A percentile compares a stretch with the other conserved stretches of the same genome.
These are phyloP conservation scores for Trichosurus vulpecula DNA, from an alignment of 2,797 vertebrate species.

Conservation along the genomic window DNA sequence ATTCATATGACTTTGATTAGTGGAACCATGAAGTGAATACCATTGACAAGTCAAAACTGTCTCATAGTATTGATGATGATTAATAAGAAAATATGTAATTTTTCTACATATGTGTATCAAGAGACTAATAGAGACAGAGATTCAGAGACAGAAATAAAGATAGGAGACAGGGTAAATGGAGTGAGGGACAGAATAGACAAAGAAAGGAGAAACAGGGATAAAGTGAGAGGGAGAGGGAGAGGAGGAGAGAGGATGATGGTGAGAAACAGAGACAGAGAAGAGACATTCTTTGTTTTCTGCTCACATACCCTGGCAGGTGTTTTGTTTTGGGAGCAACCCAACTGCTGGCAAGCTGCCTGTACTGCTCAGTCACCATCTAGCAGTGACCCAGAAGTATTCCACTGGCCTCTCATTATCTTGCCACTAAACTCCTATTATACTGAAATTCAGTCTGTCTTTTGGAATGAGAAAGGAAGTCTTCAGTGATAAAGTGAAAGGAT, in stretches of 20 bases:
- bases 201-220: neutral
- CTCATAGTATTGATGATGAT: neutral
- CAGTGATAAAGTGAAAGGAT: neutral
- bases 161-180: neutral
- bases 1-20: neutral
- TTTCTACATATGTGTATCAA: neutral
- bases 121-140: neutral
- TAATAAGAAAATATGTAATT: neutral
- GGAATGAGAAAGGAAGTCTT: neutral
- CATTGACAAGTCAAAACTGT: neutral
- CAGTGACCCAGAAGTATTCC: neutral
- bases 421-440: neutral
- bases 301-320: neutral
- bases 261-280: neutral
- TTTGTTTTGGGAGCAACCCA: slow-evolving; percentile 1
- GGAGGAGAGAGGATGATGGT: neutral
- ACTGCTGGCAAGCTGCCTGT: neutral
- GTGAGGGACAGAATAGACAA: too few species aligned
- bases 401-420: neutral
- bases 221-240: neutral
- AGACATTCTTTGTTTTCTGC: neutral
- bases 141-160: neutral
- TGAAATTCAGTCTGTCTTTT: neutral
- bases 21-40: neutral
- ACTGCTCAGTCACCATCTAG: neutral